Base-by-base conservation (phyloP, 2,113 vertebrate genomes). In the Scomber colias region DNA sequence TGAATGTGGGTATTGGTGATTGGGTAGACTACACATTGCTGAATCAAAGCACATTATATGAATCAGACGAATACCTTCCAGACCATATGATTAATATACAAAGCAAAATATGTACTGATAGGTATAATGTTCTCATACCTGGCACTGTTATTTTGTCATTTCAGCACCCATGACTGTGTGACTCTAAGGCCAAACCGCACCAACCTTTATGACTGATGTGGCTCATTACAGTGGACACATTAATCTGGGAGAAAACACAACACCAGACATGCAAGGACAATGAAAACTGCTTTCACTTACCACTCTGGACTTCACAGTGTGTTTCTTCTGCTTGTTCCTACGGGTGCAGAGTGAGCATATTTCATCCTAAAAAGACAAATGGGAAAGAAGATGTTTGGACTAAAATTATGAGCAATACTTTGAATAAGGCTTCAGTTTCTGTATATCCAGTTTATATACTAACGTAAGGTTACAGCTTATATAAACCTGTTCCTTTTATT, bases 341-440 rank as follows among this genome's bases (percentile, higher is more conserved):
- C 11, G 83, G 90, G 73, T 70, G 83, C 90, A 86, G 90, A 82
- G 86, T 82, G 90, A 61, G 86, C 94, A 95, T 94, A 93, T 91
- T 93, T 95, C 92, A 92, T 92, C 92, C 95, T 95, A 54, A 55
- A 79, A 73, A 54, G 64, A 87, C 60, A 70, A 82, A 85, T 0
- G 54, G 49, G 40, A 54, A 46, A 72, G 53, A 57, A 35, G 27
- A 72, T 11, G 16, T 81, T 68, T 55, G 59, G 45, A 69, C 61
- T 55, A 27, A 69, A 82, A 77, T 83, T 30, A 60, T 66, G 63
- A 86, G 64, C 19, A 55, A 44, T 35, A n/a, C 9, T 44, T 3
- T 0, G 53, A 87, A 65, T 48, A 73, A 81, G 57, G 24, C 44
- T 65, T 11, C 49, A 40, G 15, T 30, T 45, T 79, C 65, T 76